Base-by-base conservation (phyloP, 2,113 vertebrate species). In the Otus sunia region DNA sequence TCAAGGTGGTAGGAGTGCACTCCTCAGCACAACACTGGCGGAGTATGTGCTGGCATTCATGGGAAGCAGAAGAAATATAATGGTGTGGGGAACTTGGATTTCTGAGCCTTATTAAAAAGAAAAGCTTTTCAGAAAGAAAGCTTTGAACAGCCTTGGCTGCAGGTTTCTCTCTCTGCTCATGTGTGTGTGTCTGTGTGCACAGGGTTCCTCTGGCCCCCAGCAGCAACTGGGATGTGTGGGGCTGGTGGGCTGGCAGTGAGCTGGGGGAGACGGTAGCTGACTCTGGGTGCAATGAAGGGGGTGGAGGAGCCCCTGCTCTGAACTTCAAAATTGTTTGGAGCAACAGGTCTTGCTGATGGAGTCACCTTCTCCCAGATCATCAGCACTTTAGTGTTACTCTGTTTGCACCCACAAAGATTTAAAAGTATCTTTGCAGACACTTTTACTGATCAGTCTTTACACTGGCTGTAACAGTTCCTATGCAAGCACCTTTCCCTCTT, bases 81-180 rank as follows among this genome's bases (percentile, higher is more conserved):
- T 32, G 59, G 25, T 72, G 16, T 0, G 3, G 21, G 15, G 17
- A 9, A 19, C 17, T 56, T 71, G 18, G 27, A 37, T 84, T 95
- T 90, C 67, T 59, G 67, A 14, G 45, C 27, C 16, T 34, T 81
- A 37, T 92, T 66, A 8, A 52, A 82, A 93, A 53, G 12, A 64
- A 87, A 82, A 64, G 3, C 20, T 77, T 41, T 95, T 84, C 37
- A 52, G 60, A 78, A 68, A 78, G 10, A 72, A 37, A 68, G 17
- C 45, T 80, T 83, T 76, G 58, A 66, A 53, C 36, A 95, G 21
- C 25, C 14, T 39, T n/a, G 41, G 12, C 36, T 75, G 14, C 21
- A 63, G 32, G 43, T 47, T 87, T 86, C 6, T 1, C 30, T 39
- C 37, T 68, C 62, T 25, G 41, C 21, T 36, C 0, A 0, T 19